Evolutionary conservation across 2,888 invertebrate species (phyloP), one percentile per base, ranked within the genome.

Genomic region (Rhagophthalmus giganteus): DNA sequence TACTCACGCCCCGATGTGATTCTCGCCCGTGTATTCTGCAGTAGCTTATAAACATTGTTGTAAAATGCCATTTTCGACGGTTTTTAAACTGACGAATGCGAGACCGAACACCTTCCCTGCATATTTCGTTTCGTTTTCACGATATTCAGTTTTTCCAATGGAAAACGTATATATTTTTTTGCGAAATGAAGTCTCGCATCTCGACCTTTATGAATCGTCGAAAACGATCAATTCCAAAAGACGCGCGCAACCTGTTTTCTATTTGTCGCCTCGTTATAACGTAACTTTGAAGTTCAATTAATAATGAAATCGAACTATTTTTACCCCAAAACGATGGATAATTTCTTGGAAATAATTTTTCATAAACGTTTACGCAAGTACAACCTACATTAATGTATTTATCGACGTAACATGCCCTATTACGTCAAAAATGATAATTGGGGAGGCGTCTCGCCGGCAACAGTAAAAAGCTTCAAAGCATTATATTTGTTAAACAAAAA

Each of bases 31-130:
- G 46, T 46, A 6, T 41, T 46, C 37, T 28, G 46, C 24, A 54
- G 14, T 16, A 52, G 38, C 42, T 47, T 52, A 32, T 52, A 52
- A 16, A 52, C 35, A 28, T 46, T 52, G 28, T 32, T 41, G 32
- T 47, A 47, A 26, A 52, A 48, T 25, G 53, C 53, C 47, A 54
- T 48, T 30, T 16, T 41, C 15, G 12, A 10, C 12, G 9, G n/a
- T n/a, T n/a, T n/a, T n/a, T n/a, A n/a, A n/a, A 20, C 11, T 9
- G 8, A 26, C 11, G 13, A n/a, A n/a, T 24, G n/a, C n/a, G n/a
- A n/a, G n/a, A n/a, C n/a, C 10, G 12, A 39, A 30, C 13, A 11
- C 25, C 13, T 26, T 10, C 12, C 15, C 25, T 42, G 16, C 33
- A 25, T 34, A 8, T 42, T 34, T 2, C 11, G 4, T 12, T 8